Evolutionary conservation across 2,113 vertebrate genomes (phyloP), one percentile per base, ranked within the genome.

Genomic region (Mirounga angustirostris): DNA sequence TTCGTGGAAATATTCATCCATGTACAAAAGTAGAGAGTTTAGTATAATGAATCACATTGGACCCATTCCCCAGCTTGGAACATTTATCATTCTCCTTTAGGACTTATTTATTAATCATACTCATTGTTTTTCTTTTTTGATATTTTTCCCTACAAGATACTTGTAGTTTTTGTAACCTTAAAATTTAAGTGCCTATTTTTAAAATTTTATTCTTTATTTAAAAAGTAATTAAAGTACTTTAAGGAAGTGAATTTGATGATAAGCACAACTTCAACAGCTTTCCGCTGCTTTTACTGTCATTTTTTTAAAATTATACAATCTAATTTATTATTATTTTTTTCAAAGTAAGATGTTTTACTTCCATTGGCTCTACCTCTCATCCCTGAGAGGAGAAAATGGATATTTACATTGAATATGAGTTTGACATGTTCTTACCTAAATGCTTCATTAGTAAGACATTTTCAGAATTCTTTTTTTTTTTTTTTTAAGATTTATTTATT

Each of bases 141-240:
- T 43, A 43, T 14, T 74, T 86, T 87, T 36, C 24, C 50, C 24
- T 56, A 24, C 36, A 61, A 46, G 46, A 73, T 73, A 76, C 3
- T 33, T 71, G 11, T 59, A 74, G 58, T 65, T 86, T 80, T 91
- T 86, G 24, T 86, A 85, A 65, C 21, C 33, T 94, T 58, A 81
- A 81, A 80, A n/a, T 80, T 94, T 91, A 74, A 79, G 7, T 94
- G 18, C 30, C 19, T 56, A 74, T 91, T 87, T n/a, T 84, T 21
- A 15, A 82, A 46, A 83, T 96, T 67, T 83, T 84, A 73, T 36
- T 65, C 5, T 40, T 82, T 84, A 67, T 56, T 87, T n/a, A 40
- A 54, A 84, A 74, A 67, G 33, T 76, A 69, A 69, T 71, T 88
- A 84, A 40, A 65, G 28, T 46, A 86, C 21, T 73, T 92, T 86